Evolutionary conservation across 2,888 invertebrate genomes (phyloP).

Genomic region (Chymomyza fuscimana): DNA sequence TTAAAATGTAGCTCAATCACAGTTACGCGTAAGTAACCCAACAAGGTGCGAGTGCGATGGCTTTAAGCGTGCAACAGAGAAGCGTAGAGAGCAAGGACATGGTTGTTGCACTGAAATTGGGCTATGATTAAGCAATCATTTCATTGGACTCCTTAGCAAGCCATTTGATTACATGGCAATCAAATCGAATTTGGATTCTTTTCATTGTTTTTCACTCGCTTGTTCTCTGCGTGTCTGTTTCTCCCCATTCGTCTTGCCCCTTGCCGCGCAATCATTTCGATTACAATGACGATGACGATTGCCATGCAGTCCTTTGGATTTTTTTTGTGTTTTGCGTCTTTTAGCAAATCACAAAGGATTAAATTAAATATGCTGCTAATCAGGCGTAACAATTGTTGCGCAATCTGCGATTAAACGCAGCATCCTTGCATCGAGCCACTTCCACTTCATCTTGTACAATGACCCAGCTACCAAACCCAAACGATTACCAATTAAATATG

Average conservation of each 20-base stretch:
- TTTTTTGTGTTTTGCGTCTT: not conserved
- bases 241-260: not conserved
- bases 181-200: not conserved
- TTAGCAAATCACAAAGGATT: conserved; percentile 47
- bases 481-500: conserved; percentile 47
- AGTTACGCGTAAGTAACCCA: conserved; percentile 16
- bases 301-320: not conserved
- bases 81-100: not conserved
- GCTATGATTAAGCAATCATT: conserved; percentile 40
- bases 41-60: not conserved
- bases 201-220: not conserved
- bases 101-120: not conserved
- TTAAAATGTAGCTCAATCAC: conserved; percentile 46
- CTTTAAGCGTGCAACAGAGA: not conserved
- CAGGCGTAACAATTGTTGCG: conserved; percentile 43
- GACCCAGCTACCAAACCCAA: conserved; percentile 23
- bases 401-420: conserved; percentile 38
- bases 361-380: conserved; percentile 56
- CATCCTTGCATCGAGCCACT: conserved; percentile 13
- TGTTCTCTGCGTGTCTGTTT: no score
- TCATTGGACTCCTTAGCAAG: conserved; percentile 20
- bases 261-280: not conserved
- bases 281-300: not conserved
- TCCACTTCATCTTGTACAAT: conserved; percentile 17
- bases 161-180: conserved; percentile 5